Base-by-base conservation (phyloP, 37 sponge, comb jelly and placozoan genomes). In the Petrosia ficiformis region DNA sequence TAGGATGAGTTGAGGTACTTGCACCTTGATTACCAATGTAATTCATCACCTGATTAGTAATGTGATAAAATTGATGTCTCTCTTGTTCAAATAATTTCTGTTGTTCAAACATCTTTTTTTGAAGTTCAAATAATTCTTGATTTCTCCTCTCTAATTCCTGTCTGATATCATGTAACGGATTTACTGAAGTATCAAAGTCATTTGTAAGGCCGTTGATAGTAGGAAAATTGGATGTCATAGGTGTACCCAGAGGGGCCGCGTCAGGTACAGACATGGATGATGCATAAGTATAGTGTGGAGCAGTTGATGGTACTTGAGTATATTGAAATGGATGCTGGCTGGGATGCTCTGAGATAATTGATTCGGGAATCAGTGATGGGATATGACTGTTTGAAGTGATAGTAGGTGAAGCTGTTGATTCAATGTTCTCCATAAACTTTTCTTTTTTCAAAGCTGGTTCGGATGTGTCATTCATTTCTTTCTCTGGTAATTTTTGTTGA, bases 21-120 rank as follows among this genome's bases (percentile, higher is more conserved):
- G 29, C 39, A 24, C 54, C 22, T 30, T 30, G 33, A 72, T 52
- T n/a, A 11, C 65, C 30, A 0, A 84, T 77, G 36, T 36, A 71
- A 21, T 73, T 77, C 85, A 84, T 72, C 26, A 84, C 73, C 52
- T 84, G 73, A 33, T 65, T 65, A 3, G 79, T 59, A 38, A 77
- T 44, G 11, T 72, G 58, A 31, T 79, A 67, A 35, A 90, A 84
- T 38, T 75, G 72, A 25, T 80, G 79, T 76, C 82, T 79, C 40
- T 90, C 90, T 57, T 77, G 59, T 43, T 80, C 73, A 29, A 84
- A 58, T 4, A 73, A 65, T 36, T 71, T 58, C 64, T 89, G 82
- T 42, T 90, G 90, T 36, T 80, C 90, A 33, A 80, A 31, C 16
- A 84, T 25, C 48, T 44, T 43, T 42, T 61, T 31, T 63, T 90